A percentile compares a stretch with the other conserved stretches of the same genome.
These are phyloP conservation scores for Phrynosoma platyrhinos DNA, from an alignment of 2,113 vertebrate species.

Conservation along the genomic window DNA sequence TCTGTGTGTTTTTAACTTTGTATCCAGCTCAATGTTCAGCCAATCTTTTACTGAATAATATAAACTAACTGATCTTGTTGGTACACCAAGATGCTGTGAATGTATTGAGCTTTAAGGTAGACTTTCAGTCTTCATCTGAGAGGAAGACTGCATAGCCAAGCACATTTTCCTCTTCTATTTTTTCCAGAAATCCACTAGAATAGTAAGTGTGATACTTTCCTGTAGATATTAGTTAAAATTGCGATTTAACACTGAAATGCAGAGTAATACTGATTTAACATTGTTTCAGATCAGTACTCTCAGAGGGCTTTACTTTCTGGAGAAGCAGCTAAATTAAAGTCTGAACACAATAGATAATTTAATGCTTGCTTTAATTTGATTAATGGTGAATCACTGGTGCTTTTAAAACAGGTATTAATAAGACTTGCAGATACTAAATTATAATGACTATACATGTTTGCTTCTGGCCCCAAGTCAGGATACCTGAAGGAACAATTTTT, in stretches of 20 bases:
- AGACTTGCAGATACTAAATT: neutral
- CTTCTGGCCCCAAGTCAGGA: neutral
- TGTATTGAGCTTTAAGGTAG: neutral
- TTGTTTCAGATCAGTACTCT: neutral
- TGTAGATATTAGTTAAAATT: constrained; percentile 6
- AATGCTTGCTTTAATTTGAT: neutral
- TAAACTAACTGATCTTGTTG: constrained; percentile 2
- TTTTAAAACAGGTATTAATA: neutral
- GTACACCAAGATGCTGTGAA: neutral
- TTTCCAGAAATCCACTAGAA: neutral
- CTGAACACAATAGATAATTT: neutral
- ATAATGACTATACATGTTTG: neutral
- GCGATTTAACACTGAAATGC: neutral
- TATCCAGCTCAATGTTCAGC: constrained; percentile 36
- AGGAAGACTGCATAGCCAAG: neutral
- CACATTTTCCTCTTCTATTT: too few relatives aligned
- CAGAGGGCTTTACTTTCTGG: neutral
- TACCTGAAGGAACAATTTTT: neutral
- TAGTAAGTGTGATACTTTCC: neutral
- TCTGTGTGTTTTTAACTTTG: constrained; percentile 74
- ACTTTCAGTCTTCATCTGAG: neutral
- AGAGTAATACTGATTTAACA: neutral
- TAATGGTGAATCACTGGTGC: neutral
- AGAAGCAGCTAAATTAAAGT: neutral
- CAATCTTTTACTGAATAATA: neutral